Base-by-base conservation (phyloP, 1,140 invertebrate genomes). In the Sesamia nonagrioides region DNA sequence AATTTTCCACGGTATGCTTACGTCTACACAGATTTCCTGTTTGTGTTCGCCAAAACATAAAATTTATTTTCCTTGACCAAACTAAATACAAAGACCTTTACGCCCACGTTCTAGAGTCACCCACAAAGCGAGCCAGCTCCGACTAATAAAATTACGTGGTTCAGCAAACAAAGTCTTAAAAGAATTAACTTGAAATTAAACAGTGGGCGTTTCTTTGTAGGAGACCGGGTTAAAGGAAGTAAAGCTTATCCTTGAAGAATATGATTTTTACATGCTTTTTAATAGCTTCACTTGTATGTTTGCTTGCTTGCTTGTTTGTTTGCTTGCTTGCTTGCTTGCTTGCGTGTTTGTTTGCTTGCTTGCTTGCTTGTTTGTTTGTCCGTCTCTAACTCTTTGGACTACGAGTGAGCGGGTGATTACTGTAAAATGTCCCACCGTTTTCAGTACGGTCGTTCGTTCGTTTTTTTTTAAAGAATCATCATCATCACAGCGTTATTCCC, bases 191-290 rank as follows among this genome's bases (percentile, higher is more conserved):
- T 27, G 42, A 13, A 56, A 40, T 40, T 37, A 33, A 18, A 50
- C 17, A 17, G 69, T 72, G 11, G 69, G 50, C 50, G 69, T 17
- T 37, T 56, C 35, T 56, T 52, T 56, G 33, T 17, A 56, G 18
- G 8, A 58, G 50, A 6, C 35, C 18, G 45, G 21, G 15, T n/a
- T 50, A 40, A 21, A 50, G 6, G 1, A 18, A 45, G 50, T 13
- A 18, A 69, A n/a, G 18, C 27, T 11, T 6, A 21, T 13, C 66
- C 33, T 37, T 45, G 11, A 50, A n/a, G 45, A n/a, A n/a, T n/a
- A 15, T 50, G 45, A 0, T n/a, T n/a, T 50, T 50, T 13, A 17
- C n/a, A n/a, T n/a, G n/a, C n/a, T n/a, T n/a, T n/a, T n/a, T 40
- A 17, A 40, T 61, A n/a, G n/a, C n/a, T n/a, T n/a, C n/a, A n/a